Conservation (phyloP, 2,113 vertebrate species). For the Ceyx melanurus region DNA sequence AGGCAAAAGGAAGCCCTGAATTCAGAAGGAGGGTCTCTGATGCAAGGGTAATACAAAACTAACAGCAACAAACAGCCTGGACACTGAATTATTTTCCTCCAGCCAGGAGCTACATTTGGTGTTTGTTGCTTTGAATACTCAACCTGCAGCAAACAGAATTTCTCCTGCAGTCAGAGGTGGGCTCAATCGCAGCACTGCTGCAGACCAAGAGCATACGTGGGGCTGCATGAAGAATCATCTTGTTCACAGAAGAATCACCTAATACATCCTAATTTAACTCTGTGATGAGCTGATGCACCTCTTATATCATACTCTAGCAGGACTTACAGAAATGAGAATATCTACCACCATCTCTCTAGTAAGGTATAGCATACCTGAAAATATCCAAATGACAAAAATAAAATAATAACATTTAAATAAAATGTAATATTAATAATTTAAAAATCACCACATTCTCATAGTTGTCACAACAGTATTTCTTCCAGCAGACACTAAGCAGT, state of each 20-base stretch:
- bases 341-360: neutral
- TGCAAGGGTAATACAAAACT: neutral
- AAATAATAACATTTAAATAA: neutral
- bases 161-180: neutral
- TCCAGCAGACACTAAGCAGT: neutral
- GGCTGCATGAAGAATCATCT: fast-evolving
- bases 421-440: neutral
- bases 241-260: neutral
- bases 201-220: fast-evolving
- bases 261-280: neutral
- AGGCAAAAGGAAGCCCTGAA: neutral
- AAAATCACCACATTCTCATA: neutral
- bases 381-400: neutral
- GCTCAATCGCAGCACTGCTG: neutral
- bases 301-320: fast-evolving
- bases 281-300: neutral
- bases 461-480: neutral
- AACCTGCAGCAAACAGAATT: neutral
- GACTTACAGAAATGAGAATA: neutral
- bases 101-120: neutral
- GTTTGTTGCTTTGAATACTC: neutral
- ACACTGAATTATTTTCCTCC: neutral
- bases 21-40: neutral
- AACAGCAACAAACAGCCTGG: neutral
- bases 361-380: neutral